phyloP scores from a whole-genome alignment of 2,888 invertebrate species.

The Brachyptera putata region DNA sequence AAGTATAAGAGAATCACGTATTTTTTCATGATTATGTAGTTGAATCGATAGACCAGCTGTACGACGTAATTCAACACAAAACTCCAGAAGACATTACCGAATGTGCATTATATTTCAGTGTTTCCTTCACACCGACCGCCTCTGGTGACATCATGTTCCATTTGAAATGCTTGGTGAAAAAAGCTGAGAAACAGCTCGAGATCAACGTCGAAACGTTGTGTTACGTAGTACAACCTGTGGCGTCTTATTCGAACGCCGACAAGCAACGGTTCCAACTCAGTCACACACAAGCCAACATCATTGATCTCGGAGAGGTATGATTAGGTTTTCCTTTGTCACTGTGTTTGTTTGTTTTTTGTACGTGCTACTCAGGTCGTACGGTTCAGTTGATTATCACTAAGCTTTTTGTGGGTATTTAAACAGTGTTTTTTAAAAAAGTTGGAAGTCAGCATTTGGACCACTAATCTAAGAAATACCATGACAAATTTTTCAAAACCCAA shows the following conservation, averaged over 20 bases:
- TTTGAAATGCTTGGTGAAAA: constrained; percentile 53
- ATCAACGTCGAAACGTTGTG: constrained; percentile 53
- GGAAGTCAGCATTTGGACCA: no score
- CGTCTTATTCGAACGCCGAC: constrained; percentile 44
- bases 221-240: constrained; percentile 50
- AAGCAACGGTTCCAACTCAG: constrained; percentile 38
- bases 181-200: constrained; percentile 50
- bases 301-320: constrained; percentile 45
- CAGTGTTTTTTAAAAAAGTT: no score
- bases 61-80: no score
- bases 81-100: not conserved
- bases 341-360: no score
- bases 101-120: constrained; percentile 42
- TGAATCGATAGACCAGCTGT: no score
- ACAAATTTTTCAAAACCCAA: no score
- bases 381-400: no score
- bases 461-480: no score
- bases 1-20: no score
- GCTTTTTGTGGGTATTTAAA: no score
- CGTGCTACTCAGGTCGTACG: no score
- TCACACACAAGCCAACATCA: constrained; percentile 40
- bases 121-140: constrained; percentile 52
- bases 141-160: constrained; percentile 54
- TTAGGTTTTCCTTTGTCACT: not conserved
- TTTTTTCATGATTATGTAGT: no score